Conservation (phyloP, 2,797 vertebrate species). For the Anabas testudineus region DNA sequence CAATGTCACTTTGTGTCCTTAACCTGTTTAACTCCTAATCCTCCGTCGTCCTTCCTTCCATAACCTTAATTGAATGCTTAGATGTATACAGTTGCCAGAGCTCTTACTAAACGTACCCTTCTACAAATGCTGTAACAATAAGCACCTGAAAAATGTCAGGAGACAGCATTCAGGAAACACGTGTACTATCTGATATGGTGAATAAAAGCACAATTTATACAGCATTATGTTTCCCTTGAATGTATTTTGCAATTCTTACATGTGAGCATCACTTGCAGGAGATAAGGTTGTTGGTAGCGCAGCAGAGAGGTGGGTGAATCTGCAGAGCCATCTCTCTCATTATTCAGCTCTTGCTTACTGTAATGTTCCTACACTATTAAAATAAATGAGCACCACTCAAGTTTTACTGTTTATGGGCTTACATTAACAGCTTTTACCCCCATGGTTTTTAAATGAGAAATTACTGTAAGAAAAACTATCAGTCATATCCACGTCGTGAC, state of each 20-base stretch:
- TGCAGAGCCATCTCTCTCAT: conserved; percentile 10
- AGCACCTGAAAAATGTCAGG: background rate
- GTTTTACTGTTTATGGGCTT: conserved; percentile 38
- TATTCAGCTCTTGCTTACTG: conserved; percentile 26
- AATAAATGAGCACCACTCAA: conserved; percentile 50
- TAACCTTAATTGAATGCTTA: no score
- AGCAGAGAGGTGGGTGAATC: conserved; percentile 11
- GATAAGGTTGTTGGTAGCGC: conserved; percentile 7
- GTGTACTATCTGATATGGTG: background rate
- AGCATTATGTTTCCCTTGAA: background rate
- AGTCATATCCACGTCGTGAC: conserved; percentile 16
- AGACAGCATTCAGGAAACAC: background rate
- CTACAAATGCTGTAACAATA: no score
- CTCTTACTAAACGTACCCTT: no score
- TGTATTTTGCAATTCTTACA: background rate
- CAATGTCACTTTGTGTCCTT: background rate
- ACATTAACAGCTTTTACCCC: conserved; percentile 41
- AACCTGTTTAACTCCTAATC: background rate
- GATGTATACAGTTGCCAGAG: background rate
- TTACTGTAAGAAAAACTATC: conserved; percentile 12
- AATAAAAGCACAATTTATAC: background rate
- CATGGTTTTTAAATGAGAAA: conserved; percentile 38
- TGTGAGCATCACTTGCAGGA: background rate
- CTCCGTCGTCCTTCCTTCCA: no score
- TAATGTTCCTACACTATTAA: conserved; percentile 37